Base-by-base conservation (phyloP, 2,888 invertebrate species). In the Thymelicus lineola region DNA sequence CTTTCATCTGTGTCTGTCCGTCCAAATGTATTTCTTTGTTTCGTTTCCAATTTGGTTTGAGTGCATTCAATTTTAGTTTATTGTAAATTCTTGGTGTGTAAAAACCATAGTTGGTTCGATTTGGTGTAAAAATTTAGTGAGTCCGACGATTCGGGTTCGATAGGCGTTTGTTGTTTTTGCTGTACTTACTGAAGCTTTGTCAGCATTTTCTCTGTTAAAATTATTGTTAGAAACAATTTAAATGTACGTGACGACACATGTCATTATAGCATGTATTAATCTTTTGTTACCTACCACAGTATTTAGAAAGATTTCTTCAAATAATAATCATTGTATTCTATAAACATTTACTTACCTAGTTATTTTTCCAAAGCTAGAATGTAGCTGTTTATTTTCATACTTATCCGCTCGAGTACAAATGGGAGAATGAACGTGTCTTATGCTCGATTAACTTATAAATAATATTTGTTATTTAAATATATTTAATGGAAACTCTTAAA, bases 1-100 rank as follows among this genome's bases (percentile, higher is more conserved):
- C 82, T 86, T 85, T 81, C 81, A 84, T 86, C 86, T 90, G 86
- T 91, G 86, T 91, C 91, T 91, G 89, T 93, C 93, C 93, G 93
- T 93, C 93, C 93, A 92, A 85, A 76, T 73, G 77, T 82, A 82
- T 83, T 76, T 78, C 80, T 85, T 82, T 73, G 64, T 79, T 82
- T 80, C 66, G 71, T 77, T 85, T 79, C 77, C 74, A 75, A 76
- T 75, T 73, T 53, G 68, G 67, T 75, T 65, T 45, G 71, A 71
- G 76, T 73, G 75, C 78, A 73, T 72, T 72, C 71, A 50, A 75
- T 72, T 74, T 74, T 65, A 66, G 79, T 83, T 79, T 75, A 79
- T 75, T 88, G 83, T 89, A 86, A 86, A 88, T 84, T 83, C 75
- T 76, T 80, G 80, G 80, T 81, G 81, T 90, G 83, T 90, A 89